Evolutionary conservation across 2,888 invertebrate genomes (phyloP).

Genomic region (Drosophila nr. fundita): DNA sequence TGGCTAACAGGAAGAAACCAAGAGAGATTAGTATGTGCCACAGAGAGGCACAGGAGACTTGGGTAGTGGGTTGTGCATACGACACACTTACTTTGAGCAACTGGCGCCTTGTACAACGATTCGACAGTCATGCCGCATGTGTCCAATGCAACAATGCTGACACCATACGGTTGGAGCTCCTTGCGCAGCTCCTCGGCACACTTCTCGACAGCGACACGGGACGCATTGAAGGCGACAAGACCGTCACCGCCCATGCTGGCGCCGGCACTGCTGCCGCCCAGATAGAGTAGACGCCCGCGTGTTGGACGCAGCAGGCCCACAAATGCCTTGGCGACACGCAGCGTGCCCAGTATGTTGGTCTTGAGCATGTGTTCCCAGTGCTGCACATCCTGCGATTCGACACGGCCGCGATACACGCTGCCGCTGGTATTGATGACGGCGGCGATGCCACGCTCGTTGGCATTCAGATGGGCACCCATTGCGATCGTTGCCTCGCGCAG

Average conservation of each 20-base stretch:
- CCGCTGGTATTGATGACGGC: slow-evolving; percentile 94
- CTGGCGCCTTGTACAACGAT: slow-evolving; percentile 89
- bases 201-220: slow-evolving; percentile 92
- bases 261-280: slow-evolving; percentile 85
- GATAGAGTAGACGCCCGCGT: slow-evolving; percentile 89
- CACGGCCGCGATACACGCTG: slow-evolving; percentile 89
- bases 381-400: slow-evolving; percentile 88
- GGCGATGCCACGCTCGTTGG: slow-evolving; percentile 92
- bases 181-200: slow-evolving; percentile 90
- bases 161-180: slow-evolving; percentile 89
- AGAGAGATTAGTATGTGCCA: background rate
- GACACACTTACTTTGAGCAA: slow-evolving; percentile 85
- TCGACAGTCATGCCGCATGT: slow-evolving; percentile 89
- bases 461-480: slow-evolving; percentile 92
- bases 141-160: slow-evolving; percentile 91
- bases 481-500: slow-evolving; percentile 92
- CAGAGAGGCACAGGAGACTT: background rate
- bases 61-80: background rate
- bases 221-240: slow-evolving; percentile 87
- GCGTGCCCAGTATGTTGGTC: slow-evolving; percentile 89
- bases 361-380: slow-evolving; percentile 89
- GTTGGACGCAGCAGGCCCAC: slow-evolving; percentile 89
- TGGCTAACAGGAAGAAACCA: slow-evolving; percentile 52
- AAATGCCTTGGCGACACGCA: slow-evolving; percentile 91
- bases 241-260: slow-evolving; percentile 84